phyloP scores from a whole-genome alignment of 2,888 invertebrate species.

The Coleophora flavipennella region DNA sequence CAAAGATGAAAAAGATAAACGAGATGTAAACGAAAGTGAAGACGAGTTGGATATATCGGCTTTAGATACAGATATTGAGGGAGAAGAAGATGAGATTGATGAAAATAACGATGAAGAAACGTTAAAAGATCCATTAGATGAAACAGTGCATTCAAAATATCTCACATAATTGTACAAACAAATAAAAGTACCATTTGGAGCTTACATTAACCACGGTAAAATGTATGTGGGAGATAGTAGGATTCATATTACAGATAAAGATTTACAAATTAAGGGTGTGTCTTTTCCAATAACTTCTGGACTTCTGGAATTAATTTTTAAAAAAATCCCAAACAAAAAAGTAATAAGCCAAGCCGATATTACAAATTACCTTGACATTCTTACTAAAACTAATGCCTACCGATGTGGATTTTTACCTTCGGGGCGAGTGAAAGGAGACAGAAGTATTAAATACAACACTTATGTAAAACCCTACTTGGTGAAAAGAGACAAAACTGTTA shows the following conservation, averaged over 20 bases:
- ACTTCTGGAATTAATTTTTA: not conserved
- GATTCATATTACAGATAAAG: too few relatives aligned
- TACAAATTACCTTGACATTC: not conserved
- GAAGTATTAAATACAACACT: constrained; percentile 9
- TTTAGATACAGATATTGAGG: too few relatives aligned
- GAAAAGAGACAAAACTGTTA: constrained; percentile 1
- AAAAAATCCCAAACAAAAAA: not conserved
- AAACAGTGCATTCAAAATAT: too few relatives aligned
- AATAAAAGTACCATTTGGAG: too few relatives aligned
- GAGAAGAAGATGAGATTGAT: too few relatives aligned
- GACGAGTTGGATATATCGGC: too few relatives aligned
- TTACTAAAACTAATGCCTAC: constrained; percentile 12
- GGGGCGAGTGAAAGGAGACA: constrained; percentile 12
- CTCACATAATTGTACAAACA: too few relatives aligned
- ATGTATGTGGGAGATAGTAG: not conserved
- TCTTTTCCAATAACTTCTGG: too few relatives aligned
- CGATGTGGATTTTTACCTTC: constrained; percentile 9
- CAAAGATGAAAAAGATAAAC: too few relatives aligned
- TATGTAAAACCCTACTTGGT: constrained; percentile 7
- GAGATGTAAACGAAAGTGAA: too few relatives aligned
- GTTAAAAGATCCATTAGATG: not conserved
- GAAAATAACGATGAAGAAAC: not conserved
- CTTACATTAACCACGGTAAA: not conserved
- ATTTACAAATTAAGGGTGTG: too few relatives aligned
- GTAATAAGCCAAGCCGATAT: not conserved